Evolutionary conservation across 2,113 vertebrate genomes (phyloP).

Genomic region (Mobula birostris): DNA sequence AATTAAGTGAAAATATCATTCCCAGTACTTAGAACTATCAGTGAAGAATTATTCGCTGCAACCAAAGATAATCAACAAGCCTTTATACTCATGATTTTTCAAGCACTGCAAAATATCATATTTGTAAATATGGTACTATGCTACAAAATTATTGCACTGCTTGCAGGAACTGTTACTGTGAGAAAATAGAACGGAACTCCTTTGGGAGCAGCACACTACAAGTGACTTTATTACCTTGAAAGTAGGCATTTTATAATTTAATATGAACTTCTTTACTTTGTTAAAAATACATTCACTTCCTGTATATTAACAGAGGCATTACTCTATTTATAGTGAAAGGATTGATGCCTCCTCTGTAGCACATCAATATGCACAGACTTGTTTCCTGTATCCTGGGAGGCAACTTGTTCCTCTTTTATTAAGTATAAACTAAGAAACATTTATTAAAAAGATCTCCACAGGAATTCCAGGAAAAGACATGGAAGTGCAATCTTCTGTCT

Average conservation of each 20-base stretch:
- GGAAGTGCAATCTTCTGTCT: conserved; percentile 55
- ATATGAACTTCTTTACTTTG: neutral
- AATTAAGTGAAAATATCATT: neutral
- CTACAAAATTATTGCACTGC: neutral
- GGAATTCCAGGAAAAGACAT: conserved; percentile 41
- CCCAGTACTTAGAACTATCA: neutral
- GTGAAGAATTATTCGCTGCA: neutral
- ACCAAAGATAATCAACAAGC: neutral
- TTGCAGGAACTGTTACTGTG: neutral
- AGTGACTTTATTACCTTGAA: neutral
- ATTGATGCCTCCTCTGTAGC: neutral
- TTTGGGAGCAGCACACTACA: neutral
- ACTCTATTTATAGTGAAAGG: neutral
- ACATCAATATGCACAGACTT: neutral
- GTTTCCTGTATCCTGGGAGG: neutral
- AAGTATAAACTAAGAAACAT: neutral
- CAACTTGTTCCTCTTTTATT: neutral
- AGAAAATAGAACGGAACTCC: neutral
- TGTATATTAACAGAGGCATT: neutral
- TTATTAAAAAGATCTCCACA: neutral
- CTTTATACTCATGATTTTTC: neutral
- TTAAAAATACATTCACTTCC: neutral
- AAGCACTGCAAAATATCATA: neutral
- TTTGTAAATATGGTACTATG: neutral
- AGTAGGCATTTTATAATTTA: neutral